Conservation (phyloP, 2,888 invertebrate genomes). For the Pachymerium ferrugineum region DNA sequence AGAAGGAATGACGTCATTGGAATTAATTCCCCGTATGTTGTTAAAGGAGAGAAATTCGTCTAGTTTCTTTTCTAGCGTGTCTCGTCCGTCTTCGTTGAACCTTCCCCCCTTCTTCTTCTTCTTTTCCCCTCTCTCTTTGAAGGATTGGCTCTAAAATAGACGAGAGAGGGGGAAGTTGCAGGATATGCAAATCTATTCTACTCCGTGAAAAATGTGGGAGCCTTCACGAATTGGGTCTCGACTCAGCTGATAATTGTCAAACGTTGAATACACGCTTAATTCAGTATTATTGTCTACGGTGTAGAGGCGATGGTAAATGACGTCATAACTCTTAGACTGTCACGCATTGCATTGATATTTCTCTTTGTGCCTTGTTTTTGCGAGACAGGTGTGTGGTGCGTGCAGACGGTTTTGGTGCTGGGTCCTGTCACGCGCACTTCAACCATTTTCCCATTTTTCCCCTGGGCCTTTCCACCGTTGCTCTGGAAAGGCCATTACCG, state of each 20-base stretch:
- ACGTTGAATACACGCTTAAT: neutral
- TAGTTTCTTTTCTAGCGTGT: neutral
- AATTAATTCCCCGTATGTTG: neutral
- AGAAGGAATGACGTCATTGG: neutral
- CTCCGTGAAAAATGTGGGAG: slow-evolving; percentile 18
- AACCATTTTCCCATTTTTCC: neutral
- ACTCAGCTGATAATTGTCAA: slow-evolving; percentile 18
- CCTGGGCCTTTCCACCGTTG: neutral
- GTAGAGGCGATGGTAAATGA: neutral
- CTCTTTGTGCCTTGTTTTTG: neutral
- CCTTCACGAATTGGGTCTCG: slow-evolving; percentile 10
- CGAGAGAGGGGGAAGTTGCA: slow-evolving; percentile 18
- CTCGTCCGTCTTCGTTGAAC: slow-evolving; percentile 2
- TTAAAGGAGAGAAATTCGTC: neutral
- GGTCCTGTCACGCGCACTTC: slow-evolving; percentile 6
- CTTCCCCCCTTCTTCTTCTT: neutral
- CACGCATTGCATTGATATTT: neutral
- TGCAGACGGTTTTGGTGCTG: neutral
- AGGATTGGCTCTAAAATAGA: slow-evolving; percentile 15
- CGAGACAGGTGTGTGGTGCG: neutral
- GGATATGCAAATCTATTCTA: slow-evolving; percentile 12
- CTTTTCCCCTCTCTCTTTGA: neutral
- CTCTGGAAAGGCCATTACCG: neutral
- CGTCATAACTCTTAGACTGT: neutral
- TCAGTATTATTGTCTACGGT: slow-evolving; percentile 1